phyloP scores from a whole-genome alignment of 37 sponge, comb jelly and placozoan genomes.

The Halichondria panicea region DNA sequence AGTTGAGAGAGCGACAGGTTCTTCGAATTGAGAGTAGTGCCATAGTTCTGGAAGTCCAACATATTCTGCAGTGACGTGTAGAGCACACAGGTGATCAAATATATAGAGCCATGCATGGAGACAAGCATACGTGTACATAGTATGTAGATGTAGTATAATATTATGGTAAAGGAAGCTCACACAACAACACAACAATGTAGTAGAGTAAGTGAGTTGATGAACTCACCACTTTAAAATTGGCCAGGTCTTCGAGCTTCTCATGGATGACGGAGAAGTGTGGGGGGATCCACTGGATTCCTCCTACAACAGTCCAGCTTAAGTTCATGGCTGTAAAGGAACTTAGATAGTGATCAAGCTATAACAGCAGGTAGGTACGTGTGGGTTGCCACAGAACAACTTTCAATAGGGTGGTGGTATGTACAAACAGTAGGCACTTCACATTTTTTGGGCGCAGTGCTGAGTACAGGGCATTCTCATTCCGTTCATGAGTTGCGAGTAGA shows the following conservation, averaged over 20 bases:
- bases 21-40: constrained; percentile 71
- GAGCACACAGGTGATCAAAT: too few species aligned
- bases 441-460: constrained; percentile 55
- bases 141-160: too few species aligned
- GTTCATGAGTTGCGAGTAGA: constrained; percentile 43
- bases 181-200: background rate
- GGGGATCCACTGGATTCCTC: constrained; percentile 33
- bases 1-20: constrained; percentile 33
- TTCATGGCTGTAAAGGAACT: constrained; percentile 32
- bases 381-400: background rate
- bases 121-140: too few species aligned
- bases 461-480: constrained; percentile 66
- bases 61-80: constrained; percentile 36
- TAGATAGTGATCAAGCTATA: background rate
- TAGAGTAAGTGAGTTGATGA: background rate
- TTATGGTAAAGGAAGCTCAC: too few species aligned
- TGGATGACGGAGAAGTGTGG: constrained; percentile 50
- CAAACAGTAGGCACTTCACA: constrained; percentile 32
- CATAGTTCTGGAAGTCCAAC: constrained; percentile 52
- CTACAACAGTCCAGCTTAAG: constrained; percentile 64
- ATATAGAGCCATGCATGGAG: too few species aligned
- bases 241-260: constrained; percentile 35
- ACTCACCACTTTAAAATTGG: constrained; percentile 54
- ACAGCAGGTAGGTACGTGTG: background rate
- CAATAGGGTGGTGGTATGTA: too few species aligned